phyloP scores from a whole-genome alignment of 2,888 invertebrate genomes.

The Volucella inflata region DNA sequence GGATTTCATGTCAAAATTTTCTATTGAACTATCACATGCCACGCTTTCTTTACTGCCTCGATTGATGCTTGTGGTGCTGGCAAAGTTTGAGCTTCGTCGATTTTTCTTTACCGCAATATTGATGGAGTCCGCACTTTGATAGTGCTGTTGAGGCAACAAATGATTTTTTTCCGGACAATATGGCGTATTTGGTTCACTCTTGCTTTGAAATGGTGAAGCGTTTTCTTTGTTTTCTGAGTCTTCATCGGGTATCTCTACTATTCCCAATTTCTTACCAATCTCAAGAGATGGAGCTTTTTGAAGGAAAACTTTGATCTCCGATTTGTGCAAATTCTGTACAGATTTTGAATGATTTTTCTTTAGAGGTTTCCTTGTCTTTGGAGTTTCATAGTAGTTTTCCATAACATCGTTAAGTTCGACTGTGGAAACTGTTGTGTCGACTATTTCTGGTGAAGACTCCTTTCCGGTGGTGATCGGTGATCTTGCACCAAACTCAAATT shows the following conservation, averaged over 20 bases:
- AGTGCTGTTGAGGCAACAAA: constrained; percentile 77
- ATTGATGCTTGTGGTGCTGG: constrained; percentile 77
- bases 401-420: constrained; percentile 50
- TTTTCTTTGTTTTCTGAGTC: constrained; percentile 80
- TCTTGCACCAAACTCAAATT: constrained; percentile 72
- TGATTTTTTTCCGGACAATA: constrained; percentile 77
- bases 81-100: constrained; percentile 76
- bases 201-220: constrained; percentile 76
- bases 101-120: constrained; percentile 66
- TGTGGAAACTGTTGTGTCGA: constrained; percentile 33
- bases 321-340: constrained; percentile 81
- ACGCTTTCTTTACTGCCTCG: constrained; percentile 80
- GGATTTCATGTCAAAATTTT: constrained; percentile 83
- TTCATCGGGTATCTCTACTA: constrained; percentile 74
- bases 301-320: constrained; percentile 81
- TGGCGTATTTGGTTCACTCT: constrained; percentile 80
- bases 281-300: constrained; percentile 82
- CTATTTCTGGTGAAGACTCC: constrained; percentile 60
- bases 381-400: constrained; percentile 77
- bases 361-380: constrained; percentile 71
- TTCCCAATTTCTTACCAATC: constrained; percentile 77
- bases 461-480: constrained; percentile 63
- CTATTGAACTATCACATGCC: constrained; percentile 79
- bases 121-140: constrained; percentile 81
- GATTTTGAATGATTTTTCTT: constrained; percentile 81